Conservation (phyloP, 2,797 vertebrate genomes). For the Pygocentrus nattereri region DNA sequence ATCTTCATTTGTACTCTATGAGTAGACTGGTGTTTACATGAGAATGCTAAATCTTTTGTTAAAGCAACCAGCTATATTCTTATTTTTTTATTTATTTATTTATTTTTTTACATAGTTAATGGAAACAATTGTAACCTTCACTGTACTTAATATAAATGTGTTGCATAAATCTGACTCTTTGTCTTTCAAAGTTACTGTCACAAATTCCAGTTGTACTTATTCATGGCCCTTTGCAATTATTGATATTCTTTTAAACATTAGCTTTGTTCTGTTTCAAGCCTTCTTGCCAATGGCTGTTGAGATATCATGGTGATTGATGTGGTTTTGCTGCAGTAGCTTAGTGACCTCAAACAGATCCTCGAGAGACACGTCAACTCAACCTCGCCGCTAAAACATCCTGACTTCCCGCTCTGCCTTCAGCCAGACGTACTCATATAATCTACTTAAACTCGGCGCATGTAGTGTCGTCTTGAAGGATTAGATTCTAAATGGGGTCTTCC, state of each 20-base stretch:
- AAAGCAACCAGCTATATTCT: not conserved
- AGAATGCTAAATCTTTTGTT: not conserved
- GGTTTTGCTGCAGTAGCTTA: slow-evolving; percentile 32
- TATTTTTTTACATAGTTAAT: not conserved
- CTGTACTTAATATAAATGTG: no score
- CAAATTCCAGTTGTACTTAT: not conserved
- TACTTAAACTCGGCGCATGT: slow-evolving; percentile 80
- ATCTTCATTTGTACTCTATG: not conserved
- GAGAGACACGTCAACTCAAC: slow-evolving; percentile 70
- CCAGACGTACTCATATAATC: slow-evolving; percentile 76
- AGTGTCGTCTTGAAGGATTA: slow-evolving; percentile 84
- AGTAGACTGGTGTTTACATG: not conserved
- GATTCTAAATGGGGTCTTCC: slow-evolving; percentile 78
- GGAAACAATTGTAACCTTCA: not conserved
- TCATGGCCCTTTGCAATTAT: not conserved
- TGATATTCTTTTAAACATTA: slow-evolving; percentile 21
- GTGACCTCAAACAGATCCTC: slow-evolving; percentile 62
- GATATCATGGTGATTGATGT: slow-evolving; percentile 46
- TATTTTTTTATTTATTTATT: not conserved
- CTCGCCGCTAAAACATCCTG: slow-evolving; percentile 68
- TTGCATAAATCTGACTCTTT: not conserved
- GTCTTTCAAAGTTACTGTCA: not conserved
- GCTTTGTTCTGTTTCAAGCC: not conserved
- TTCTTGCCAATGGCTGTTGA: slow-evolving; percentile 39
- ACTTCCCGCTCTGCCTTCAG: slow-evolving; percentile 72